Percentiles rank a stretch among this genome's conserved stretches.
phyloP scores from a whole-genome alignment of 2,888 invertebrate species.

The Zelleria hepariella region DNA sequence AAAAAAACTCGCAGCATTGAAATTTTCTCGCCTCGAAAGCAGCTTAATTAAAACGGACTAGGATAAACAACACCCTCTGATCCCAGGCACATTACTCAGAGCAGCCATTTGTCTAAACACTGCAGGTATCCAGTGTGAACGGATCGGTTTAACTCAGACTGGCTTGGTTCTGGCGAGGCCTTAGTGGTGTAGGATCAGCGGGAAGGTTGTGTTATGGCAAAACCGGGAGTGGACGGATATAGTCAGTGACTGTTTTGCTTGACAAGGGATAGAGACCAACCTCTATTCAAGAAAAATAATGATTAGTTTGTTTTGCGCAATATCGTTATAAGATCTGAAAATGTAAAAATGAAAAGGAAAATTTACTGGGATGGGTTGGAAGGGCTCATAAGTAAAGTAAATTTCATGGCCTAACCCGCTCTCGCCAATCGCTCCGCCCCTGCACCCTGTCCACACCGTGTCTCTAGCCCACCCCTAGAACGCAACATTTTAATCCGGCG shows the following conservation, averaged over 20 bases:
- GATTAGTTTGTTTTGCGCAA: too few relatives aligned
- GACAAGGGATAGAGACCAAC: too few relatives aligned
- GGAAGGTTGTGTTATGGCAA: too few relatives aligned
- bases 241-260: too few relatives aligned
- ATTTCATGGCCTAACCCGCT: background rate
- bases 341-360: background rate
- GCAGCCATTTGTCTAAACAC: constrained; percentile 23
- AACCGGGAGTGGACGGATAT: too few relatives aligned
- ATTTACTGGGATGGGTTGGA: background rate
- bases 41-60: constrained; percentile 1
- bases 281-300: too few relatives aligned
- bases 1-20: background rate
- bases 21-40: background rate
- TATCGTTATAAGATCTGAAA: background rate
- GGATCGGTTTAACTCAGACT: constrained; percentile 13
- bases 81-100: constrained; percentile 6
- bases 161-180: background rate
- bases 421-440: background rate
- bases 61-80: background rate
- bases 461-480: background rate
- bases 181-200: background rate
- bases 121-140: constrained; percentile 20
- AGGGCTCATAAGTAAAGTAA: too few relatives aligned
- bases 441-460: background rate
- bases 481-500: constrained; percentile 42